Percentiles rank a stretch among this genome's conserved stretches.
Evolutionary conservation across 2,113 vertebrate genomes (phyloP).

Genomic region (Naja naja): DNA sequence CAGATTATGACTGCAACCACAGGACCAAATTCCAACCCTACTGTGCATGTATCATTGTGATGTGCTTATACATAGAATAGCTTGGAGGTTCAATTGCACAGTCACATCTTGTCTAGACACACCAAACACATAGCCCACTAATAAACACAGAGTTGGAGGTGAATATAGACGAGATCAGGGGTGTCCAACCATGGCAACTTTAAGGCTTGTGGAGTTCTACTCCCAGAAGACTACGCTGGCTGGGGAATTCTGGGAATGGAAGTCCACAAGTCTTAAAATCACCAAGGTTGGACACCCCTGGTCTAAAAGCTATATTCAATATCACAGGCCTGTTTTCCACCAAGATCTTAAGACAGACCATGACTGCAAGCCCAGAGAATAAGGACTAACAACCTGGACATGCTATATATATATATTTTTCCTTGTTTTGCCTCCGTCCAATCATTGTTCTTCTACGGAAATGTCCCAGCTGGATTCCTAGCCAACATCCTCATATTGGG

Average conservation of each 20-base stretch:
- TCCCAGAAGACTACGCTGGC: neutral
- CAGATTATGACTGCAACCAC: neutral
- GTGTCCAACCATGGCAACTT: neutral
- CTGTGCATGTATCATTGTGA: neutral
- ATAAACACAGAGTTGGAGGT: neutral
- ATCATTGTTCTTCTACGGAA: neutral
- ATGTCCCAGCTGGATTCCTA: neutral
- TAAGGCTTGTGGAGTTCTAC: neutral
- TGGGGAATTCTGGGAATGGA: neutral
- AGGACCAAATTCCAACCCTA: neutral
- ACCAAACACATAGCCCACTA: neutral
- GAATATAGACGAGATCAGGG: neutral
- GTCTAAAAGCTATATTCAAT: neutral
- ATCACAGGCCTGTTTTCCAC: neutral
- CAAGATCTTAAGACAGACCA: neutral
- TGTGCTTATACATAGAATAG: neutral
- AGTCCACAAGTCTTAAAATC: neutral
- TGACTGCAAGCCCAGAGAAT: neutral
- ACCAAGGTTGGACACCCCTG: neutral
- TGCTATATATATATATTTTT: neutral
- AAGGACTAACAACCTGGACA: neutral
- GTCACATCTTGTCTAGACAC: neutral
- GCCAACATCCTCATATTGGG: neutral
- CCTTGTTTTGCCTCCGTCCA: neutral
- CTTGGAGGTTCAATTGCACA: too few relatives aligned